phyloP scores from a whole-genome alignment of 1,140 invertebrate species.

The Druon quercuslanigerum region DNA sequence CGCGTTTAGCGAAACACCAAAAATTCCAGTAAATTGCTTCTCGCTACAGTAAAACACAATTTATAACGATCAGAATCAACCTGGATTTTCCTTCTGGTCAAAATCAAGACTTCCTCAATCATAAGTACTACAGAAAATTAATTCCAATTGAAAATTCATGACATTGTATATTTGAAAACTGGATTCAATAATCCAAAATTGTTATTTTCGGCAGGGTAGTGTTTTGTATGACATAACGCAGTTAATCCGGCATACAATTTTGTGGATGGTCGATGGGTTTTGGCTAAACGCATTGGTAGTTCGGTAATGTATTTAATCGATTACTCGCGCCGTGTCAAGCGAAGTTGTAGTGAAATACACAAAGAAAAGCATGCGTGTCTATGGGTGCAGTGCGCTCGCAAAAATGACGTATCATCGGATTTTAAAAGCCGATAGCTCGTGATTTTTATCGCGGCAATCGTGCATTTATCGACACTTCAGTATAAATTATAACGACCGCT shows the following conservation, averaged over 20 bases:
- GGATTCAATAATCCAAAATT: neutral
- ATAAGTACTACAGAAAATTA: neutral
- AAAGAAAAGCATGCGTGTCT: neutral
- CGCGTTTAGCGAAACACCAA: slow-evolving; percentile 37
- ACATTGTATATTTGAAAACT: neutral
- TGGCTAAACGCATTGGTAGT: slow-evolving; percentile 2
- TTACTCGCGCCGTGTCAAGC: neutral
- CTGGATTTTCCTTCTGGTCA: slow-evolving; percentile 5
- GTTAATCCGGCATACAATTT: neutral
- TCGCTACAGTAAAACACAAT: slow-evolving; percentile 2
- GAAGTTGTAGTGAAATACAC: neutral
- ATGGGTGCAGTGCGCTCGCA: slow-evolving; percentile 23
- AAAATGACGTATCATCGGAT: slow-evolving; percentile 39
- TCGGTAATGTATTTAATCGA: neutral
- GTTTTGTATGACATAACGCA: neutral
- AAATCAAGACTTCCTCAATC: neutral
- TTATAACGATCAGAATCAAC: neutral
- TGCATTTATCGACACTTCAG: slow-evolving; percentile 38
- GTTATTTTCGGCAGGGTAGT: neutral
- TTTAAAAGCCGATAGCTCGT: slow-evolving; percentile 66
- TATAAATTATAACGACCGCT: neutral
- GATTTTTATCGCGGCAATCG: slow-evolving; percentile 68
- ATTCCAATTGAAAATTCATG: slow-evolving; percentile 17
- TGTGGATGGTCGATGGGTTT: neutral
- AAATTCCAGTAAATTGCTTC: neutral